phyloP scores from a whole-genome alignment of 2,888 invertebrate genomes.

The Sthenelais limicola region DNA sequence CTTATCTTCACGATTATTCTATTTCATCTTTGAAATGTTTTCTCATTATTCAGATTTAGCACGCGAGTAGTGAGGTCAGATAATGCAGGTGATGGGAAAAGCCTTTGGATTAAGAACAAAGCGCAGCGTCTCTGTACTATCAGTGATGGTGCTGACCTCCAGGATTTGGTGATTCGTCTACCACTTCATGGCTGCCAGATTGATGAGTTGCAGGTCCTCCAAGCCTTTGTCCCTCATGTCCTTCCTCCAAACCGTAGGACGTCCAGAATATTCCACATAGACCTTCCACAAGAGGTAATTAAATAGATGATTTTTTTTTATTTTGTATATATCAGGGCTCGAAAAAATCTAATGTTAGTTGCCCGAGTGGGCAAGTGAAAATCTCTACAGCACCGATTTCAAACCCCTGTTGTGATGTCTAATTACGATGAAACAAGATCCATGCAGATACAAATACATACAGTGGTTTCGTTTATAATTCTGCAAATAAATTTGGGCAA shows the following conservation, averaged over 20 bases:
- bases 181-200: slow-evolving; percentile 42
- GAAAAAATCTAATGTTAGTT: too few relatives aligned
- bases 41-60: background rate
- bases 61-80: background rate
- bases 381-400: too few relatives aligned
- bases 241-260: slow-evolving; percentile 35
- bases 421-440: too few relatives aligned
- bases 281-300: slow-evolving; percentile 59
- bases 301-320: too few relatives aligned
- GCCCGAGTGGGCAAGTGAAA: too few relatives aligned
- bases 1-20: too few relatives aligned
- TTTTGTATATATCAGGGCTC: too few relatives aligned
- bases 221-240: slow-evolving; percentile 12
- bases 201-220: slow-evolving; percentile 35
- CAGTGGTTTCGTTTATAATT: too few relatives aligned
- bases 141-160: background rate
- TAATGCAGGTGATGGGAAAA: slow-evolving; percentile 9
- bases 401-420: too few relatives aligned
- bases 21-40: background rate
- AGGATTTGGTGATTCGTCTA: slow-evolving; percentile 33
- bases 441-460: too few relatives aligned
- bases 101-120: slow-evolving; percentile 26
- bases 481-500: too few relatives aligned
- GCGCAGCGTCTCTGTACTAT: background rate
- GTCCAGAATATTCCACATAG: slow-evolving; percentile 58